Conservation (phyloP, 2,113 vertebrate genomes). For the Gadus chalcogrammus region DNA sequence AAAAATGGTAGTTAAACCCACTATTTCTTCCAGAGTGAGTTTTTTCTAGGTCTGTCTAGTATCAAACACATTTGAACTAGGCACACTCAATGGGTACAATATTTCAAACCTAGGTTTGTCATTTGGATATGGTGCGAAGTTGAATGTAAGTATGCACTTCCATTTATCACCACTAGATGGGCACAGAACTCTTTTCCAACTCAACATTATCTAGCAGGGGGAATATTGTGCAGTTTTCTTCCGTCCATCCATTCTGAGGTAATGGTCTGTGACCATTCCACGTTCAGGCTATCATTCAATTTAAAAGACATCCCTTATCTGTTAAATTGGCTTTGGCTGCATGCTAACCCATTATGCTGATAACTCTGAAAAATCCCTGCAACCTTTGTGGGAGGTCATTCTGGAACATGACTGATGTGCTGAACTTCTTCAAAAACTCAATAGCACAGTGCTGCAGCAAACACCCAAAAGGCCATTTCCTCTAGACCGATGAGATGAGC, state of each 20-base stretch:
- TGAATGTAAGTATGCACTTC: conserved; percentile 31
- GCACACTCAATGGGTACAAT: no score
- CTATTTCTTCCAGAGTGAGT: background rate
- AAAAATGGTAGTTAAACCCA: conserved; percentile 67
- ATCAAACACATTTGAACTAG: no score
- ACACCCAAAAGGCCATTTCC: conserved; percentile 29
- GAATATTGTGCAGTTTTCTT: conserved; percentile 18
- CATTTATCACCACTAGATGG: conserved; percentile 61
- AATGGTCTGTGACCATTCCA: conserved; percentile 49
- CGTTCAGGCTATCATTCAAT: conserved; percentile 48
- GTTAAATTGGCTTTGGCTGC: conserved; percentile 35
- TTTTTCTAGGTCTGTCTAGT: background rate
- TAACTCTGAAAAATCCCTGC: conserved; percentile 52
- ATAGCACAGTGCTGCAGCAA: no score
- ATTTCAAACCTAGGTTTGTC: no score
- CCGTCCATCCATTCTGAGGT: conserved; percentile 37
- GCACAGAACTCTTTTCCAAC: conserved; percentile 34
- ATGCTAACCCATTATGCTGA: conserved; percentile 32
- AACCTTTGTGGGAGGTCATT: conserved; percentile 58
- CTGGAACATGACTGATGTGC: conserved; percentile 56
- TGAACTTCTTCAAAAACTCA: conserved; percentile 25
- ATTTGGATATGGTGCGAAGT: background rate
- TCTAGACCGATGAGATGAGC: conserved; percentile 11
- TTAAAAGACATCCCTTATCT: conserved; percentile 38
- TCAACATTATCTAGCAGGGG: background rate